Evolutionary conservation across 92 coral and sea anemone species (phyloP).

Genomic region (Chrysogorgia sp.): DNA sequence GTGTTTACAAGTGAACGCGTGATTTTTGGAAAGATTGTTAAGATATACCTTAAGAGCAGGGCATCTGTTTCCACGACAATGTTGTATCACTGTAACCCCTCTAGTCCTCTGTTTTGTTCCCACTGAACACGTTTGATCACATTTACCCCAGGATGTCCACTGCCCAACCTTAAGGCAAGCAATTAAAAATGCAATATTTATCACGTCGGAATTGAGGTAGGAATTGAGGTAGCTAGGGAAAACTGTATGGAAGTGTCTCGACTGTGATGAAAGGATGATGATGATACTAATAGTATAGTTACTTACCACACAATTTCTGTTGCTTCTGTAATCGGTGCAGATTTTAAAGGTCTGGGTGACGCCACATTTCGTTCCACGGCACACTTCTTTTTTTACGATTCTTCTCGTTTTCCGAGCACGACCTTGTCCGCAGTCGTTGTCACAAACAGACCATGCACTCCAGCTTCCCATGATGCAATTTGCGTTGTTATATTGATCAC

Average conservation of each 20-base stretch:
- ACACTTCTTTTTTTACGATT: constrained; percentile 59
- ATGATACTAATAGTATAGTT: too few relatives aligned
- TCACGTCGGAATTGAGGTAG: too few relatives aligned
- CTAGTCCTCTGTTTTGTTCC: constrained; percentile 77
- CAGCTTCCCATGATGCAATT: constrained; percentile 85
- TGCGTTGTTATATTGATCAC: constrained; percentile 70
- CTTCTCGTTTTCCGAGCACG: constrained; percentile 67
- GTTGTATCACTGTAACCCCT: constrained; percentile 57
- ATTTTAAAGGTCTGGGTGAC: constrained; percentile 48
- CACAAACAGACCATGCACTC: constrained; percentile 87
- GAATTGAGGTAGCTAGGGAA: too few relatives aligned
- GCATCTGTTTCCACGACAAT: constrained; percentile 80
- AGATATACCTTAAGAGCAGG: constrained; percentile 75
- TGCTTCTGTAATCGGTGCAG: constrained; percentile 64
- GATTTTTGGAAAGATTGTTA: too few relatives aligned
- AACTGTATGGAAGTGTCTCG: background rate
- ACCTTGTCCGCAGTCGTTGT: constrained; percentile 80
- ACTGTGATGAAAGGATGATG: too few relatives aligned
- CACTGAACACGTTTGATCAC: constrained; percentile 88
- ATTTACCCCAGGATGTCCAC: constrained; percentile 92
- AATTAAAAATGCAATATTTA: background rate
- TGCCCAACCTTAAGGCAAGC: constrained; percentile 68
- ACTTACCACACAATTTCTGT: constrained; percentile 84
- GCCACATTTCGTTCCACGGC: constrained; percentile 85
- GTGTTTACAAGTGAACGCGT: too few relatives aligned